These are phyloP conservation scores for Meteorus sp. DNA, from an alignment of 1,140 invertebrate genomes.

Conservation along the genomic window DNA sequence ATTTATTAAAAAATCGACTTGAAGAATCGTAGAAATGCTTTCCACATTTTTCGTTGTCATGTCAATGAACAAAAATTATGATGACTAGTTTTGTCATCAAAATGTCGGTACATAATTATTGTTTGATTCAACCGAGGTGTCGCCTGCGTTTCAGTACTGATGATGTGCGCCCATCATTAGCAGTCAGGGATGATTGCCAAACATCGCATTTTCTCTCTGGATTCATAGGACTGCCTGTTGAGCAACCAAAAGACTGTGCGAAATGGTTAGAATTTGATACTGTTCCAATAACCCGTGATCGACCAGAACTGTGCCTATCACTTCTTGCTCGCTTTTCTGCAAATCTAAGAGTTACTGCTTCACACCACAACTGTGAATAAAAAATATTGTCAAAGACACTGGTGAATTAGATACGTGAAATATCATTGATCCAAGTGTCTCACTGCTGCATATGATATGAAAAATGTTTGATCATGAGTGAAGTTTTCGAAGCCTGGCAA, in stretches of 20 bases:
- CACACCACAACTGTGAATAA: slow-evolving; percentile 19
- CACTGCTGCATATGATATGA: slow-evolving; percentile 78
- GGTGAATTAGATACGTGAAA: no score
- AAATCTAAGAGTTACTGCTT: slow-evolving; percentile 18
- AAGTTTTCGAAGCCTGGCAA: slow-evolving; percentile 74
- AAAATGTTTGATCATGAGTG: slow-evolving; percentile 79
- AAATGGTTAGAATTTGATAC: slow-evolving; percentile 25
- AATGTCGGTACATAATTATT: no score
- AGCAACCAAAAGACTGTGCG: slow-evolving; percentile 22
- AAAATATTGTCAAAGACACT: slow-evolving; percentile 33
- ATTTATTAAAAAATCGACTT: no score
- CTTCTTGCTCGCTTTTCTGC: neutral
- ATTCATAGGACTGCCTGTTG: slow-evolving; percentile 22
- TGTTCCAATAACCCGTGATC: slow-evolving; percentile 20
- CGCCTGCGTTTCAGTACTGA: no score
- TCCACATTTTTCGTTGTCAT: no score
- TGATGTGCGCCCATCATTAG: no score
- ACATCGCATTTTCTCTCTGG: slow-evolving; percentile 21
- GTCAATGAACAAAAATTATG: no score
- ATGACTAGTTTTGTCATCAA: no score
- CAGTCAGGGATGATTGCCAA: slow-evolving; percentile 9
- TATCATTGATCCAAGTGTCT: no score
- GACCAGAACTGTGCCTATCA: slow-evolving; percentile 16
- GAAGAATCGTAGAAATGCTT: no score
- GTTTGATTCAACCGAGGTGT: no score